These are phyloP conservation scores for Haemorhous mexicanus DNA, from an alignment of 2,113 vertebrate genomes.

Conservation along the genomic window DNA sequence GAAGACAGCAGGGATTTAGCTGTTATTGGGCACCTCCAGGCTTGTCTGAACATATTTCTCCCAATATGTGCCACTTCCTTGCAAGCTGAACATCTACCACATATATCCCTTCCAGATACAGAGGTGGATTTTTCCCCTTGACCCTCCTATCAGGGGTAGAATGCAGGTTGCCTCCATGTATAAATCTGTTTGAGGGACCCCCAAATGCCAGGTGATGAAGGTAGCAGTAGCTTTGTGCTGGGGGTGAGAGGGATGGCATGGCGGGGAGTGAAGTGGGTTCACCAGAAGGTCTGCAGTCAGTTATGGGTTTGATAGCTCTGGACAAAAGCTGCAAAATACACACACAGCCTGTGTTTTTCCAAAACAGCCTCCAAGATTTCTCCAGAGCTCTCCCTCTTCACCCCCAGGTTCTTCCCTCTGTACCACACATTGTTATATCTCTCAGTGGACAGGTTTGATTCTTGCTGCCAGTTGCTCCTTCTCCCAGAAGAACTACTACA, in stretches of 20 bases:
- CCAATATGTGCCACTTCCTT: background rate
- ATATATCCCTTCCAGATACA: background rate
- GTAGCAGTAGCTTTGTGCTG: background rate
- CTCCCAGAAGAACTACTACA: background rate
- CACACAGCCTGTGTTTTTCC: background rate
- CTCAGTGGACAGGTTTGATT: background rate
- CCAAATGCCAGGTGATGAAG: background rate
- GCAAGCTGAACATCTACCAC: background rate
- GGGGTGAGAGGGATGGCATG: fast-evolving
- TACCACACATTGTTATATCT: background rate
- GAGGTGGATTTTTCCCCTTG: fast-evolving
- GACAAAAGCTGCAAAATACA: background rate
- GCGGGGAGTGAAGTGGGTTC: background rate
- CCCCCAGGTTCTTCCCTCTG: fast-evolving
- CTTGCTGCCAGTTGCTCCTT: background rate
- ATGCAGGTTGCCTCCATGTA: background rate
- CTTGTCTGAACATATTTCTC: background rate
- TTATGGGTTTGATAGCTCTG: fast-evolving
- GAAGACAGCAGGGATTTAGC: background rate
- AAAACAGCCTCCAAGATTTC: background rate
- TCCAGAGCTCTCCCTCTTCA: background rate
- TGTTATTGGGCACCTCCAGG: background rate
- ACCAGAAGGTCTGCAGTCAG: background rate
- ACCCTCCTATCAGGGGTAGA: background rate
- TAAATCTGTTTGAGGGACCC: background rate